Conservation (phyloP, 2,797 vertebrate species). For the Lycodopsis pacificus region DNA sequence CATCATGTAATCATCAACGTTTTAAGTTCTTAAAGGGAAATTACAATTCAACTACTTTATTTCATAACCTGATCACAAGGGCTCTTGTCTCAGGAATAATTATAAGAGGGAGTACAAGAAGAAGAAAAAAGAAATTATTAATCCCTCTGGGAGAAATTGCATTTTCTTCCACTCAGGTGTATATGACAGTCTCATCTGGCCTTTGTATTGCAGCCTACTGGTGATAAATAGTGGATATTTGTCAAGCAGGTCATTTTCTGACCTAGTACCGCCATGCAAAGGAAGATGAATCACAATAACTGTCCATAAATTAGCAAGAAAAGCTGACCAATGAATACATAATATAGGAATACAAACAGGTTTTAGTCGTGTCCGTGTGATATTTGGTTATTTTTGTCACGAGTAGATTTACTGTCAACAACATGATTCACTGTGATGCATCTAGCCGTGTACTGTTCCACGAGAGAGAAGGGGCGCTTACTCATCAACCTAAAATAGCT, state of each 20-base stretch:
- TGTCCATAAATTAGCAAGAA: not conserved
- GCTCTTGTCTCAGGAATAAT: not conserved
- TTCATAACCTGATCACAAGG: conserved; percentile 12
- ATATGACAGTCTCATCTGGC: not conserved
- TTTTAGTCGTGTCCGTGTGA: not conserved
- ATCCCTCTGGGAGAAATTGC: not conserved
- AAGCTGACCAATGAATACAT: not conserved
- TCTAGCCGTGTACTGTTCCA: not conserved
- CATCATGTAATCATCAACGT: conserved; percentile 27
- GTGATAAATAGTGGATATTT: not conserved
- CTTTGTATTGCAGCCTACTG: not conserved
- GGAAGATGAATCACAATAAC: not conserved
- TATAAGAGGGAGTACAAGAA: not conserved
- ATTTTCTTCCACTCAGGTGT: not conserved
- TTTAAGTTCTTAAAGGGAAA: conserved; percentile 41
- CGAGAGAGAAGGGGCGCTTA: not conserved
- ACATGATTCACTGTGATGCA: conserved; percentile 11
- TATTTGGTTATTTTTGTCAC: not conserved
- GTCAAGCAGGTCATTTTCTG: conserved; percentile 5
- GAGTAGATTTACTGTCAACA: conserved; percentile 21
- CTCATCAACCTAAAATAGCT: not conserved
- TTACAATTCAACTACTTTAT: conserved; percentile 15
- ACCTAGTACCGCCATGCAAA: not conserved
- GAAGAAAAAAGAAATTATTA: not conserved
- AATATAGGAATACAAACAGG: not conserved